These are phyloP conservation scores for Ophion costatus DNA, from an alignment of 2,888 invertebrate genomes.

Conservation along the genomic window DNA sequence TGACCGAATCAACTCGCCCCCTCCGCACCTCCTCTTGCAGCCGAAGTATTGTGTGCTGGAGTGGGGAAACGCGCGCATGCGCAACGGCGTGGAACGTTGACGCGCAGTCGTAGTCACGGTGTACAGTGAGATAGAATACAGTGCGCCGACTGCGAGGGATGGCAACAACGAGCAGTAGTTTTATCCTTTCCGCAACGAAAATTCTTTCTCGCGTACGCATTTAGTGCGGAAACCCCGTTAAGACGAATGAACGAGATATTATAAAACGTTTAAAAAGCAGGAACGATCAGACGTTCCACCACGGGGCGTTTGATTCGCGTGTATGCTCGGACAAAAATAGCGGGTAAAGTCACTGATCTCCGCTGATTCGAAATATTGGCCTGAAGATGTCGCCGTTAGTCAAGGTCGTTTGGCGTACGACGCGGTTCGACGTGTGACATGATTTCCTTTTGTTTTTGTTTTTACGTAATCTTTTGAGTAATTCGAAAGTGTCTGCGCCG, in stretches of 20 bases:
- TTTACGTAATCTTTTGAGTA: slow-evolving; percentile 62
- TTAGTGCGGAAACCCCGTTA: background rate
- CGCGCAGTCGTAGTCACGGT: slow-evolving; percentile 12
- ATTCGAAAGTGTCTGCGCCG: slow-evolving; percentile 38
- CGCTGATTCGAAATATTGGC: slow-evolving; percentile 17
- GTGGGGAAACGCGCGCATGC: slow-evolving; percentile 37
- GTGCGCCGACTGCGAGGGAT: background rate
- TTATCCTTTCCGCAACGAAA: background rate
- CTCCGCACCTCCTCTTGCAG: background rate
- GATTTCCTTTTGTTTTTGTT: background rate
- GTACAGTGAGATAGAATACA: background rate
- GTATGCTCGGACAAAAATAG: background rate
- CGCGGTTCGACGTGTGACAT: slow-evolving; percentile 23
- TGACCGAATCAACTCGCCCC: slow-evolving; percentile 50
- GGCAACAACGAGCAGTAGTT: slow-evolving; percentile 6
- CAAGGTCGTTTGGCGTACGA: slow-evolving; percentile 58
- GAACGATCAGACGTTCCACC: too few relatives aligned
- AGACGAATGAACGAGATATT: background rate
- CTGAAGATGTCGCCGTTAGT: slow-evolving; percentile 52
- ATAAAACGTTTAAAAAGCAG: background rate
- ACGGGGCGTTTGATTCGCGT: background rate
- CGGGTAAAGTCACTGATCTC: slow-evolving; percentile 4
- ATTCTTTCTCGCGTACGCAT: background rate
- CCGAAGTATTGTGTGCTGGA: background rate
- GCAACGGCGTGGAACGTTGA: background rate